Conservation (phyloP, 2,113 vertebrate genomes). For the Eulemur macaco region DNA sequence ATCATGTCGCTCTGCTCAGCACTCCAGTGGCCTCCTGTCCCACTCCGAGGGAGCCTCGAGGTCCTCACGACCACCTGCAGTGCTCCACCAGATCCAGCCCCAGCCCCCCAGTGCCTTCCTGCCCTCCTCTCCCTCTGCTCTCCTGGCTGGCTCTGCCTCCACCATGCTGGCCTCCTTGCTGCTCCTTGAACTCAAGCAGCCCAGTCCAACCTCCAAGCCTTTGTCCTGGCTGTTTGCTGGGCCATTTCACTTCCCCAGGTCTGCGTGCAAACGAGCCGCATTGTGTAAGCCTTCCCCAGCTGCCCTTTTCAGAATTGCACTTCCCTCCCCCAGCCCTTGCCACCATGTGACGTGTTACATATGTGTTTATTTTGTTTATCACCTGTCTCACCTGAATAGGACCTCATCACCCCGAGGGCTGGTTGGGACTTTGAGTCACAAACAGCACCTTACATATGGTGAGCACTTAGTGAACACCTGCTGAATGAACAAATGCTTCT, state of each 20-base stretch:
- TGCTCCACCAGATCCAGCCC: not conserved
- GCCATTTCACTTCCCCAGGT: not conserved
- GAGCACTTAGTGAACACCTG: not conserved
- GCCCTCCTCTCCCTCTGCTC: not conserved
- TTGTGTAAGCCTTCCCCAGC: not conserved
- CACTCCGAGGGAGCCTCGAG: not conserved
- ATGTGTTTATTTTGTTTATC: not conserved
- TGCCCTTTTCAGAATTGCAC: not conserved
- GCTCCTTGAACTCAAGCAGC: not conserved
- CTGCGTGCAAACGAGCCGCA: not conserved
- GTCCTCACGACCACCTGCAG: too few relatives aligned
- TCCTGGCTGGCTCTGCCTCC: rapidly evolving
- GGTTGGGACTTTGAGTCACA: not conserved
- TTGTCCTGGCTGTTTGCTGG: not conserved
- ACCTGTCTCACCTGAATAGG: not conserved
- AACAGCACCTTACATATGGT: rapidly evolving
- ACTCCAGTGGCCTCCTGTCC: not conserved
- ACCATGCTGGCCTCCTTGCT: not conserved
- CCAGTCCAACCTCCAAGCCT: not conserved
- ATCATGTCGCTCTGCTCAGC: not conserved
- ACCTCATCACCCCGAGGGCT: not conserved
- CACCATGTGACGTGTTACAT: not conserved
- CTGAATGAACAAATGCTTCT: not conserved
- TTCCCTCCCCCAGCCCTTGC: not conserved
- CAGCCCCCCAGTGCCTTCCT: not conserved